Conservation (phyloP, 2,797 vertebrate genomes). For the Sciaenops ocellatus region DNA sequence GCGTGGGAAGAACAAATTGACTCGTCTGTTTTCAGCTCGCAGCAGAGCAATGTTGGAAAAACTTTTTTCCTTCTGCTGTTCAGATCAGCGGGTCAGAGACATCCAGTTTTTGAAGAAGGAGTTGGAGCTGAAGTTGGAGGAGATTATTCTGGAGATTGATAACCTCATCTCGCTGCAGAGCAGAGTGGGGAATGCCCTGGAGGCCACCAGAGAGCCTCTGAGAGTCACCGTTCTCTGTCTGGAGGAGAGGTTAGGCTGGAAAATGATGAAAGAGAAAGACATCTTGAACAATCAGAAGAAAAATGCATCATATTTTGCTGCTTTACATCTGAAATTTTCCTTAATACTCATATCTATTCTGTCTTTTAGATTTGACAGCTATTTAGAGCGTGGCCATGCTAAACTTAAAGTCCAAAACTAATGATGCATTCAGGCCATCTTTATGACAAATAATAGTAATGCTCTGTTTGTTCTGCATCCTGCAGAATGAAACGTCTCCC, state of each 20-base stretch:
- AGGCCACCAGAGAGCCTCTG: conserved; percentile 86
- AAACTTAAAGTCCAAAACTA: no score
- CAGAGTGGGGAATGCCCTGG: conserved; percentile 88
- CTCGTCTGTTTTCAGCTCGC: neutral
- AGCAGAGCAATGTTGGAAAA: neutral
- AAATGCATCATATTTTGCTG: neutral
- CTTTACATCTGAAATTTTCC: neutral
- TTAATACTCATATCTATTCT: neutral
- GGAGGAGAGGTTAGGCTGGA: conserved; percentile 86
- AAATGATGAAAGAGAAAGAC: neutral
- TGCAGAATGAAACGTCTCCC: conserved; percentile 86
- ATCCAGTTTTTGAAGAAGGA: conserved; percentile 92
- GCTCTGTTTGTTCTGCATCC: neutral
- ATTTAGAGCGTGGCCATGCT: no score
- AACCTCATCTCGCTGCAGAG: conserved; percentile 81
- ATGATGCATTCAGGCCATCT: no score
- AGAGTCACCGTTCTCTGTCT: conserved; percentile 86
- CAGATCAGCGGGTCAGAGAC: conserved; percentile 91
- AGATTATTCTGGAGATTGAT: conserved; percentile 87
- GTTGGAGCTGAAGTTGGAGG: conserved; percentile 89
- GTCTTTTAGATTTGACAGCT: neutral
- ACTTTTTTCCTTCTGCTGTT: conserved; percentile 4
- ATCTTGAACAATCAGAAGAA: neutral
- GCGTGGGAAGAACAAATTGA: neutral
- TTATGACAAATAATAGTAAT: no score